These are phyloP conservation scores for Blastobasis adustella DNA, from an alignment of 2,888 invertebrate species.

Conservation along the genomic window DNA sequence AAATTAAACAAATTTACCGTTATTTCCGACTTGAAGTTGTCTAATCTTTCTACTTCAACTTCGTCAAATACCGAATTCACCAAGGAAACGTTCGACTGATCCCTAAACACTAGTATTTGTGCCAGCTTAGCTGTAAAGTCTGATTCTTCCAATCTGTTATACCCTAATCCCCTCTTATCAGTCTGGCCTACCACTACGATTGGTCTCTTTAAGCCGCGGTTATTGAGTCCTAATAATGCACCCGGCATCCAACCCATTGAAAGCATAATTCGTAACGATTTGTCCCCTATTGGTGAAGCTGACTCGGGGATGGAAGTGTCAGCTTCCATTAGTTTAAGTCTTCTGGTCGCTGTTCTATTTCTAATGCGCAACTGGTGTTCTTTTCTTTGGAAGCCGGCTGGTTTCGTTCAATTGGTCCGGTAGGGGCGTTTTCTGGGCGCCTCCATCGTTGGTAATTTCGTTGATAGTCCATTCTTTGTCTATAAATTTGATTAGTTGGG, in stretches of 20 bases:
- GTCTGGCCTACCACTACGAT: not conserved
- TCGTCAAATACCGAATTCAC: not conserved
- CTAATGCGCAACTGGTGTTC: too few species aligned
- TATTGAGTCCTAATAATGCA: not conserved
- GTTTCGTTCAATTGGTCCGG: too few species aligned
- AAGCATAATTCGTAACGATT: not conserved
- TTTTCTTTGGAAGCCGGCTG: too few species aligned
- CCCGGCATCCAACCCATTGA: not conserved
- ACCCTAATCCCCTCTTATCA: not conserved
- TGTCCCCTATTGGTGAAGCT: not conserved
- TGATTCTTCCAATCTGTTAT: not conserved
- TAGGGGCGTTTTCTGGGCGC: not conserved
- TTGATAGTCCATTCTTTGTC: not conserved
- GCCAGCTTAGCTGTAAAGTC: not conserved
- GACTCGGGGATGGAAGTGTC: not conserved
- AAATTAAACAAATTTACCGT: not conserved
- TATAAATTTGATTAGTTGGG: not conserved
- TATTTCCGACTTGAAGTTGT: not conserved
- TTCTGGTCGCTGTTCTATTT: not conserved
- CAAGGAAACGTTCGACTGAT: not conserved
- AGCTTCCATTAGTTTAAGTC: not conserved
- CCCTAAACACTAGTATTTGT: not conserved
- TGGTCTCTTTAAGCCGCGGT: not conserved
- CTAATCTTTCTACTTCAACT: not conserved
- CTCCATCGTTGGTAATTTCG: not conserved